phyloP scores from a whole-genome alignment of 2,113 vertebrate species.

The Tiliqua scincoides region DNA sequence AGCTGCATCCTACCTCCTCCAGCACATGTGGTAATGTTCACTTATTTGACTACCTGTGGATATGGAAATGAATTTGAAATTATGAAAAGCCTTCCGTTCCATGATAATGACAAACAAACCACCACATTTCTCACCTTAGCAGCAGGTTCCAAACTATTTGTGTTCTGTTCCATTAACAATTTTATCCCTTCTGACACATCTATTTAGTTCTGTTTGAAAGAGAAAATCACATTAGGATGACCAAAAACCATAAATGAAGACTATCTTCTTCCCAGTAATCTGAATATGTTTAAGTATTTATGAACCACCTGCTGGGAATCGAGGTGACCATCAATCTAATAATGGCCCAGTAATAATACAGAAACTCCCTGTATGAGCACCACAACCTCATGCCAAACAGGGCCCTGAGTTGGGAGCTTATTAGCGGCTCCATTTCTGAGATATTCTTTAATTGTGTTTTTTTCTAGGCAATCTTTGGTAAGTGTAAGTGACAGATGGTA shows the following conservation, averaged over 20 bases:
- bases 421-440: constrained; percentile 39
- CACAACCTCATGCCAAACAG: constrained; percentile 74
- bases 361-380: constrained; percentile 76
- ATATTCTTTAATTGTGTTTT: constrained; percentile 9
- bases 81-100: constrained; percentile 81
- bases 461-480: constrained; percentile 29
- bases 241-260: constrained; percentile 79
- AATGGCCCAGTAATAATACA: constrained; percentile 71
- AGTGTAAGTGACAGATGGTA: neutral
- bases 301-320: constrained; percentile 84
- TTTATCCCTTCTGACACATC: constrained; percentile 83
- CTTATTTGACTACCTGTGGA: constrained; percentile 82
- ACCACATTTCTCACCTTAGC: constrained; percentile 82
- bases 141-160: constrained; percentile 82
- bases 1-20: constrained; percentile 75
- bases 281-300: constrained; percentile 83
- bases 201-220: constrained; percentile 82
- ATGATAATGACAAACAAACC: constrained; percentile 84
- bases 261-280: constrained; percentile 72
- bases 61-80: constrained; percentile 83
- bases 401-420: constrained; percentile 72
- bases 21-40: constrained; percentile 78
- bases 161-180: constrained; percentile 88
- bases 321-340: constrained; percentile 87
- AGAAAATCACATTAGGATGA: constrained; percentile 83